phyloP scores from a whole-genome alignment of 1,140 invertebrate genomes.

The Drosophila azteca region DNA sequence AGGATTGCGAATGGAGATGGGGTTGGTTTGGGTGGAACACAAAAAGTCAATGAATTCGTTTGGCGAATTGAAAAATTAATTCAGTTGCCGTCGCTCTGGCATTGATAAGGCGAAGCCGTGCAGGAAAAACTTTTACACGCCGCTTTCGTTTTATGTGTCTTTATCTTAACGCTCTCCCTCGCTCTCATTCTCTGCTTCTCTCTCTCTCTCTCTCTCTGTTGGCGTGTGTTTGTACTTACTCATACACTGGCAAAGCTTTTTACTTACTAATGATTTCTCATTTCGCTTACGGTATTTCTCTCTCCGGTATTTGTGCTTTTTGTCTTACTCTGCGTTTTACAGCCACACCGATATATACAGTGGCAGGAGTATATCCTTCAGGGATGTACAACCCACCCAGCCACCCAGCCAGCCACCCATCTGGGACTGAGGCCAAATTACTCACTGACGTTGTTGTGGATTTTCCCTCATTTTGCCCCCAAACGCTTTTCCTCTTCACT shows the following conservation, averaged over 20 bases:
- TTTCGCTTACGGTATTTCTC: slow-evolving; percentile 78
- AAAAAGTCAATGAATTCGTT: slow-evolving; percentile 83
- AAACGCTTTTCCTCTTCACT: slow-evolving; percentile 3
- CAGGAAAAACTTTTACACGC: slow-evolving; percentile 72
- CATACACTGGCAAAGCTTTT: slow-evolving; percentile 65
- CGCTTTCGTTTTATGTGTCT: slow-evolving; percentile 69
- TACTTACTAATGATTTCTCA: slow-evolving; percentile 82
- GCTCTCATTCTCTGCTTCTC: background rate
- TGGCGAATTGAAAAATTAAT: slow-evolving; percentile 83
- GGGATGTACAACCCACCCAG: no score
- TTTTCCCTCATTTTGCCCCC: slow-evolving; percentile 61
- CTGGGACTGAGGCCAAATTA: slow-evolving; percentile 66
- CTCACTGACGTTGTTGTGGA: slow-evolving; percentile 78
- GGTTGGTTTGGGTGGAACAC: slow-evolving; percentile 45
- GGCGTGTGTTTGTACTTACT: slow-evolving; percentile 40
- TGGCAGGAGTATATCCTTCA: background rate
- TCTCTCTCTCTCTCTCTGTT: slow-evolving; percentile 18
- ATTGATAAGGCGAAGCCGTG: slow-evolving; percentile 70
- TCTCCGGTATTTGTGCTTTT: slow-evolving; percentile 70
- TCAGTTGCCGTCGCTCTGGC: slow-evolving; percentile 75
- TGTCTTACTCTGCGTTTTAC: slow-evolving; percentile 72
- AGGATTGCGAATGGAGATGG: background rate
- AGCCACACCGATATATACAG: slow-evolving; percentile 20
- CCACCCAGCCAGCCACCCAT: no score
- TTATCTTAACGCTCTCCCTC: slow-evolving; percentile 40